Base-by-base conservation (phyloP, 1,140 invertebrate genomes). In the Drosophila miranda region DNA sequence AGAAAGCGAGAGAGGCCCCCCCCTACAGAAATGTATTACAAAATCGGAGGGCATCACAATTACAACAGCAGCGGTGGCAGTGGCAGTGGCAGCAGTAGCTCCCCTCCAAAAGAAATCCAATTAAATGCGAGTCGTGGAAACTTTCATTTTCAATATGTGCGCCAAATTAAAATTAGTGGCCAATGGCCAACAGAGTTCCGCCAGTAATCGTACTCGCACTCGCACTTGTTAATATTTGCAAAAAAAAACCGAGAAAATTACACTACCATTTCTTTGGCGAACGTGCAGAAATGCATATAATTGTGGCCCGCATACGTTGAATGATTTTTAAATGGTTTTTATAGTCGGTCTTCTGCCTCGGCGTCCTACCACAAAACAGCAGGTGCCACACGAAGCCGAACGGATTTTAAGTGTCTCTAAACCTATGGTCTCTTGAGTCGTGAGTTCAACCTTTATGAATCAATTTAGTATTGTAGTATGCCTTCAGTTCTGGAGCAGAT, bases 101-200 rank as follows among this genome's bases (percentile, higher is more conserved):
- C 34, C 34, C 34, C 34, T 38, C 66, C 66, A 51, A 52, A 69
- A 69, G 75, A 83, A 79, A 77, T 61, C 80, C 81, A 84, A 84
- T 80, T 84, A 86, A 84, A 84, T 84, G 73, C 80, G 78, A 64
- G 81, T 80, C 67, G 72, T 68, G 72, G 75, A 82, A 78, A 78
- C 77, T 87, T 86, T 87, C 82, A 64, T 87, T 86, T 86, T 87
- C 81, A 80, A 84, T 86, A 84, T 84, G 81, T 86, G 81, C 76
- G 80, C 73, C 75, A 84, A 84, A 84, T 86, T 75, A 62, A 87
- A 81, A 87, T 87, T 87, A 78, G 78, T 74, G 58, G 43, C 23
- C 50, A 55, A 63, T 63, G 50, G 49, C 41, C 11, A 41, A 19
- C 60, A 52, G 53, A 57, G 34, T 38, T 38, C 34, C 11, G 34